phyloP scores from a whole-genome alignment of 2,888 invertebrate genomes.

The Torymus auratus region DNA sequence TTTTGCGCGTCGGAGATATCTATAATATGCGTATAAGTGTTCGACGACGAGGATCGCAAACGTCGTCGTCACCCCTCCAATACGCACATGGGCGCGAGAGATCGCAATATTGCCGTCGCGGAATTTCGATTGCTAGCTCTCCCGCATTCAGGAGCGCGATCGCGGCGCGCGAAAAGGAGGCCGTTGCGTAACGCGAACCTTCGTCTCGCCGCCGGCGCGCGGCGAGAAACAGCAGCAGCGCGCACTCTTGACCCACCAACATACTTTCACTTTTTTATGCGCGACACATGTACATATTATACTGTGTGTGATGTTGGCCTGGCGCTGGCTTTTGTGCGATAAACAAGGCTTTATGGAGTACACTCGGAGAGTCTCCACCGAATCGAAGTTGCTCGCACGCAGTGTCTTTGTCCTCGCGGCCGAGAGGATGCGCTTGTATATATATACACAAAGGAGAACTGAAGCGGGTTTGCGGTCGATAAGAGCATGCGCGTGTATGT shows the following conservation, averaged over 20 bases:
- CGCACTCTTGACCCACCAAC: conserved; percentile 72
- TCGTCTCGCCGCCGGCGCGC: background rate
- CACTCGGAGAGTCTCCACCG: too few species aligned
- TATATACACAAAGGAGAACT: too few species aligned
- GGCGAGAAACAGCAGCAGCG: conserved; percentile 26
- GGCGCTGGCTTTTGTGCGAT: too few species aligned
- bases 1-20: conserved; percentile 19
- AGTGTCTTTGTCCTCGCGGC: too few species aligned
- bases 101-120: conserved; percentile 52
- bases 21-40: conserved; percentile 25
- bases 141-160: background rate
- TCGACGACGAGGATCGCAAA: conserved; percentile 42
- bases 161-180: conserved; percentile 14
- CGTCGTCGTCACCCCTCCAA: background rate
- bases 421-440: too few species aligned
- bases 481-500: too few species aligned
- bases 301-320: too few species aligned
- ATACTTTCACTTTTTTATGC: conserved; percentile 72
- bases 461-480: too few species aligned
- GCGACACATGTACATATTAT: background rate
- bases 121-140: conserved; percentile 42
- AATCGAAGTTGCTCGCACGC: background rate
- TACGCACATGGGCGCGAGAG: background rate
- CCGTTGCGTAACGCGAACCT: conserved; percentile 43
- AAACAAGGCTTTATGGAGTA: too few species aligned